Conservation (phyloP, 2,113 vertebrate species). For the Struthidea cinerea region DNA sequence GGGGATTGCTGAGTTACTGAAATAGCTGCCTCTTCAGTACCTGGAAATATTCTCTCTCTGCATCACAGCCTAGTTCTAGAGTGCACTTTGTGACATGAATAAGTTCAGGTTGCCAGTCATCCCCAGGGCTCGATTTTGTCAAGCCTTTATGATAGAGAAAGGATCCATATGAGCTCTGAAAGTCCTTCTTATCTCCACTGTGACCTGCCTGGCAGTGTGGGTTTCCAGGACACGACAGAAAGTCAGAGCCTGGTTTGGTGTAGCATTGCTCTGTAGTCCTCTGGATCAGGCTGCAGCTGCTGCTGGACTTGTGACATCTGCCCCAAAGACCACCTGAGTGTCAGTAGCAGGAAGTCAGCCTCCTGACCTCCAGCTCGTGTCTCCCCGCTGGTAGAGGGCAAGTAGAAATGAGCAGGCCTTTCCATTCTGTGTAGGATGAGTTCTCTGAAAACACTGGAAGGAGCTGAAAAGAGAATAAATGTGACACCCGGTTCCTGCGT, state of each 20-base stretch:
- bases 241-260: not conserved
- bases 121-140: not conserved
- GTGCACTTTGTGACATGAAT: not conserved
- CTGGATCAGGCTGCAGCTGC: not conserved
- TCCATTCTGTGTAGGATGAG: not conserved
- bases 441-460: not conserved
- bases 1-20: not conserved
- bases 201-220: not conserved
- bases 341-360: not conserved
- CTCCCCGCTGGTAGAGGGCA: not conserved
- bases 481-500: fast-evolving
- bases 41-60: not conserved
- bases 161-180: not conserved
- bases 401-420: not conserved
- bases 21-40: not conserved
- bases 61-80: not conserved
- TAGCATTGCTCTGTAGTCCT: not conserved
- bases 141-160: not conserved
- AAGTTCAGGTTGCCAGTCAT: not conserved
- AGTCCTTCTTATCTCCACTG: not conserved
- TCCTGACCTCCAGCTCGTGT: not conserved
- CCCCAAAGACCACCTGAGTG: not conserved
- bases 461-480: not conserved
- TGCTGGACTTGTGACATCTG: not conserved
- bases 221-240: not conserved